phyloP scores from a whole-genome alignment of 2,797 vertebrate species.

The Pogoniulus pusillus region DNA sequence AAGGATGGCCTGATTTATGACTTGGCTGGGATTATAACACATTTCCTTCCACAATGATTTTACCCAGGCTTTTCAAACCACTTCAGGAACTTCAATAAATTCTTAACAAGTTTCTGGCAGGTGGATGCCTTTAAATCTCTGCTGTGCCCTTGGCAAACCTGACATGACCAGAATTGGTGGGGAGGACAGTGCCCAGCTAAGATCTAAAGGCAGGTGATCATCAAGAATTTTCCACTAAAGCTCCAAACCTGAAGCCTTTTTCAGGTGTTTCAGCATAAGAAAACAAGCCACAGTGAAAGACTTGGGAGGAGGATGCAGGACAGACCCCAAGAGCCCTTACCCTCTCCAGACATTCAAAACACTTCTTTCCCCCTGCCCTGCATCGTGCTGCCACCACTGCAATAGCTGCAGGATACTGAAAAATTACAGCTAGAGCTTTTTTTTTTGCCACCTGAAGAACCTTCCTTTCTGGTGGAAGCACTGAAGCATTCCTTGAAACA shows the following conservation, averaged over 20 bases:
- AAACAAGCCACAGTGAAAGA: background rate
- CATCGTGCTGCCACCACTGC: background rate
- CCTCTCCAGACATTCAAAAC: background rate
- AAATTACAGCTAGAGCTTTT: conserved; percentile 11
- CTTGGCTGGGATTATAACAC: background rate
- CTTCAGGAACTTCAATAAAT: background rate
- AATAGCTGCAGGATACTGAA: background rate
- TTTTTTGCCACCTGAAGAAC: conserved; percentile 12
- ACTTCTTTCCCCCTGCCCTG: background rate
- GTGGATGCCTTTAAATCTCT: background rate
- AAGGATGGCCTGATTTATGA: background rate
- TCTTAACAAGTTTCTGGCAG: background rate
- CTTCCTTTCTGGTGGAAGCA: background rate
- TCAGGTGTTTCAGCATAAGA: background rate
- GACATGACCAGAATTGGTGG: background rate
- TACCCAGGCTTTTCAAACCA: background rate
- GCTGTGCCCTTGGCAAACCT: background rate
- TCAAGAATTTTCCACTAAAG: background rate
- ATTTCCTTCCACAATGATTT: background rate
- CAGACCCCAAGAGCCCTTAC: background rate
- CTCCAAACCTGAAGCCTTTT: background rate
- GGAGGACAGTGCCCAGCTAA: background rate
- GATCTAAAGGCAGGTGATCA: background rate
- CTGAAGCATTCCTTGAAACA: conserved; percentile 14
- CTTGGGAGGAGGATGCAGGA: background rate